A percentile compares a stretch with the other conserved stretches of the same genome.
phyloP scores from a whole-genome alignment of 2,113 vertebrate genomes.

The Cyprinus carpio region DNA sequence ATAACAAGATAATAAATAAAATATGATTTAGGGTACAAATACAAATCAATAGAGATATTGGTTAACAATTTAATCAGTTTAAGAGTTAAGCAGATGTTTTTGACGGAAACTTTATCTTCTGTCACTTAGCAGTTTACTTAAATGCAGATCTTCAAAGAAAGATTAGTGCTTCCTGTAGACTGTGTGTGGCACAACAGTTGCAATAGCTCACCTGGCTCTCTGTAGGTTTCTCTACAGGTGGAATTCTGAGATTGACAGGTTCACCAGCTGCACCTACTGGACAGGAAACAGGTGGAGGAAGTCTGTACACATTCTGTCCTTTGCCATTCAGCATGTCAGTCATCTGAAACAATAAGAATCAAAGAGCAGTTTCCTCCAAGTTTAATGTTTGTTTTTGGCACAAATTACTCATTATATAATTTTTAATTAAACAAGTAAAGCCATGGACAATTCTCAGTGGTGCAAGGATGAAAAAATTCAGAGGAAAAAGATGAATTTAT shows the following conservation, averaged over 20 bases:
- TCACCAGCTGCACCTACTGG: conserved; percentile 70
- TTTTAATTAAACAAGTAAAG: too few species aligned
- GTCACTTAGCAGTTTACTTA: not conserved
- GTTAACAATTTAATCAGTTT: too few species aligned
- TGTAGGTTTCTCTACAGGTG: conserved; percentile 72
- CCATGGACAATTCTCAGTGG: too few species aligned
- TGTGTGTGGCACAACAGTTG: not conserved
- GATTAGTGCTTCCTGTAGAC: not conserved
- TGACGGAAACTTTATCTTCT: not conserved
- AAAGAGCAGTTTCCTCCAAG: not conserved
- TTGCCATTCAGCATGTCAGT: conserved; percentile 79
- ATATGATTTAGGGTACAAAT: too few species aligned
- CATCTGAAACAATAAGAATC: conserved; percentile 65
- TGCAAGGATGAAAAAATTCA: too few species aligned
- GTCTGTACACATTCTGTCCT: conserved; percentile 77
- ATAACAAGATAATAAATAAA: too few species aligned
- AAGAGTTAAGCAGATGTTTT: not conserved
- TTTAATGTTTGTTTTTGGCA: too few species aligned
- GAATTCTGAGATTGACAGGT: conserved; percentile 79
- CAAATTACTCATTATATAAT: too few species aligned
- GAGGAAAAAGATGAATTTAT: too few species aligned
- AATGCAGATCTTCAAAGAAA: not conserved
- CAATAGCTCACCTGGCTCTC: conserved; percentile 64
- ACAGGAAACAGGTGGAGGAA: conserved; percentile 78
- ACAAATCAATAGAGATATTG: too few species aligned